These are phyloP conservation scores for Cheilosia vernalis DNA, from an alignment of 2,888 invertebrate genomes.

Conservation along the genomic window DNA sequence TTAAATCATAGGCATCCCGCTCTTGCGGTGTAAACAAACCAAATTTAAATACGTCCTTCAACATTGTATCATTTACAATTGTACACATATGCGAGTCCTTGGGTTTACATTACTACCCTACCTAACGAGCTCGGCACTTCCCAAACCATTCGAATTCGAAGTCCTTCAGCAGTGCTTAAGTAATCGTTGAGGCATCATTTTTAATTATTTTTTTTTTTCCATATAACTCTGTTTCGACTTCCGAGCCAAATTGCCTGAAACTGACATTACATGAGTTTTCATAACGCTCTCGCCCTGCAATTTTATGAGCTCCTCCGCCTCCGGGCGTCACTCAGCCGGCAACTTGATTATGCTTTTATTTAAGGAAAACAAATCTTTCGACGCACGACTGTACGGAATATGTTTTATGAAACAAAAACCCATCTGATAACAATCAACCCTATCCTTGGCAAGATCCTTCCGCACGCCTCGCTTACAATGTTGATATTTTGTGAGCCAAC, in stretches of 20 bases:
- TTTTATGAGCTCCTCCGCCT: conserved; percentile 23
- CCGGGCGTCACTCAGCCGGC: conserved; percentile 15
- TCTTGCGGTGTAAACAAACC: neutral
- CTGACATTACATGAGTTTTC: conserved; percentile 36
- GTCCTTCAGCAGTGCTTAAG: neutral
- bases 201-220: neutral
- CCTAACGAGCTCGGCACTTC: too few species aligned
- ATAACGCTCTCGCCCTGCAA: conserved; percentile 8
- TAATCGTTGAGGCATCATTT: too few species aligned
- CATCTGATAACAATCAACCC: neutral
- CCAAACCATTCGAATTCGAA: neutral
- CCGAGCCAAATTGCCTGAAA: conserved; percentile 10
- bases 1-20: neutral
- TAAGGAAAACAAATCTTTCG: conserved; percentile 32
- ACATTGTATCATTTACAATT: neutral
- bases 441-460: neutral
- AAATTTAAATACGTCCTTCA: neutral
- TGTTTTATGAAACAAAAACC: neutral
- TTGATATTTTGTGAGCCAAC: neutral
- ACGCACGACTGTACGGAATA: neutral
- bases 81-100: too few species aligned
- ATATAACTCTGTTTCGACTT: neutral
- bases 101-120: too few species aligned
- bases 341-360: conserved; percentile 45
- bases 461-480: neutral